phyloP scores from a whole-genome alignment of 2,113 vertebrate genomes.

The Centropristis striata region DNA sequence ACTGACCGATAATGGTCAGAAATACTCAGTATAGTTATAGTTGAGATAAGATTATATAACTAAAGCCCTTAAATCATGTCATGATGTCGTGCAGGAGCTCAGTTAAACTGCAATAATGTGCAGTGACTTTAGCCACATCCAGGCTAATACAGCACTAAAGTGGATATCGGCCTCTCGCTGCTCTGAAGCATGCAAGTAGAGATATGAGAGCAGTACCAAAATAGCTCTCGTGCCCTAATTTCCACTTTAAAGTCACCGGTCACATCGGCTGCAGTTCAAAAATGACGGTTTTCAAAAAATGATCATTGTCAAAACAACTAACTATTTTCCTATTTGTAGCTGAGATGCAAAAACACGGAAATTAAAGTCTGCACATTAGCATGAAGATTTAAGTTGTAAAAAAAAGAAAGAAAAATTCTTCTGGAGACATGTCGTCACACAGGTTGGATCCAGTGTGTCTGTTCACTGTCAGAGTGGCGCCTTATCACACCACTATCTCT shows the following conservation, averaged over 20 bases:
- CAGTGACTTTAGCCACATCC: not conserved
- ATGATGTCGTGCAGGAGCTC: conserved; percentile 17
- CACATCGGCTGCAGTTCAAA: conserved; percentile 24
- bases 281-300: not conserved
- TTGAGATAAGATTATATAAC: conserved; percentile 11
- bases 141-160: not conserved
- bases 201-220: conserved; percentile 64
- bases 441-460: not conserved
- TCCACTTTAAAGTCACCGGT: conserved; percentile 45
- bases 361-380: not conserved
- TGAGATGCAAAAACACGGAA: not conserved
- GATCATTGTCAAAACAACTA: not conserved
- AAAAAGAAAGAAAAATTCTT: not conserved
- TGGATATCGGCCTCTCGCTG: conserved; percentile 31
- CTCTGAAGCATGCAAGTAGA: conserved; percentile 17
- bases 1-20: not conserved
- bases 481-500: not conserved
- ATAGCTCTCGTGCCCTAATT: conserved; percentile 77
- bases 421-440: not conserved
- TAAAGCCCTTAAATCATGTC: conserved; percentile 25
- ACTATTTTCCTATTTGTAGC: not conserved
- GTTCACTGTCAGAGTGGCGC: not conserved
- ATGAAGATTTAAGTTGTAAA: not conserved
- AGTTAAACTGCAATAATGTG: not conserved
- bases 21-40: conserved; percentile 7